Base-by-base conservation (phyloP, 2,888 invertebrate genomes). In the Dysmachus trigonus region DNA sequence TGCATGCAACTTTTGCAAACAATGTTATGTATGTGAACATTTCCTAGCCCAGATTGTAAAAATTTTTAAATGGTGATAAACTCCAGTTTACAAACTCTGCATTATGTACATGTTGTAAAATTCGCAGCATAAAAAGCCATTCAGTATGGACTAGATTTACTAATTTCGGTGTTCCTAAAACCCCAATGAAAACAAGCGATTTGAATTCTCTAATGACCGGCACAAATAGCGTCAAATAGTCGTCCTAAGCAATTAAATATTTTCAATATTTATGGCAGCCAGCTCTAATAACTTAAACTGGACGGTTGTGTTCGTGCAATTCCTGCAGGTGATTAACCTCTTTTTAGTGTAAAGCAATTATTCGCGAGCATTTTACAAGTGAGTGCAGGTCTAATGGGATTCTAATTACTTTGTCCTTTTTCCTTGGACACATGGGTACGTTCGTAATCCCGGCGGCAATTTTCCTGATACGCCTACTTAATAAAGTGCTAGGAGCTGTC, bases 341-440 rank as follows among this genome's bases (percentile, higher is more conserved):
- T 62, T 62, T 62, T 53, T 35, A 82, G 51, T 31, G 62, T 62
- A 82, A 33, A 33, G 62, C 53, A 62, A 82, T 82, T 62, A 62
- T 18, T 30, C 5, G 77, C 22, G 47, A 77, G 30, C 47, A 6
- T 51, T 47, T 41, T 41, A 27, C n/a, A n/a, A n/a, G n/a, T 77
- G 77, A 41, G 30, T 47, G 30, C 62, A 47, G 33, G 15, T 62
- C 27, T 82, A 35, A 82, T 82, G 81, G 35, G 33, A 35, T 82
- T 82, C 62, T 82, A 82, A 82, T 82, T 82, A 35, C 35, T 82
- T 31, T 30, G 81, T 18, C 62, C 62, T 35, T 82, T 62, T 62
- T 22, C 81, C 30, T 27, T 7, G 10, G 18, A 5, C n/a, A n/a
- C 62, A 10, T 47, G 15, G 47, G 47, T 10, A 15, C 72, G n/a